Percentiles rank a stretch among this genome's conserved stretches.
Evolutionary conservation across 64 coral and sea anemone genomes (phyloP).

Genomic region (Montipora cactus): DNA sequence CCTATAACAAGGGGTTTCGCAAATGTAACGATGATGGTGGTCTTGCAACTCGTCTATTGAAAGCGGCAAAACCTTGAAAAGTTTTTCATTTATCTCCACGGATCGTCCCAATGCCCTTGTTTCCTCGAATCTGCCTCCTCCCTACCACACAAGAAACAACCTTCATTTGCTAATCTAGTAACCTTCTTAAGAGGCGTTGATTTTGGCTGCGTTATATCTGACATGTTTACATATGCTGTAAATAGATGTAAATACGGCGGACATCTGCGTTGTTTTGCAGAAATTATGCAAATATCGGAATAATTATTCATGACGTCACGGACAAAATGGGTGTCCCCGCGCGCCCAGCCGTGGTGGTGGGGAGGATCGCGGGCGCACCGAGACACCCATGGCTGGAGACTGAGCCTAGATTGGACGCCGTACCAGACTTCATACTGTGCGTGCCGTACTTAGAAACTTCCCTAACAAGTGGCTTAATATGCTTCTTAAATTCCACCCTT

Average conservation of each 20-base stretch:
- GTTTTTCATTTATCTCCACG: no score
- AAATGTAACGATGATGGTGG: background rate
- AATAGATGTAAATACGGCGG: background rate
- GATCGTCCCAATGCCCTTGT: no score
- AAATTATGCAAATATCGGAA: background rate
- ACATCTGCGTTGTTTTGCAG: background rate
- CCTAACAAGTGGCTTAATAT: no score
- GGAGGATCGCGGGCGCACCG: no score
- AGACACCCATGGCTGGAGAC: no score
- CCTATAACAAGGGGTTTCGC: conserved; percentile 5
- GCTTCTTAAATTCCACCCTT: no score
- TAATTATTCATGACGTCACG: background rate
- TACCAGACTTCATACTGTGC: no score
- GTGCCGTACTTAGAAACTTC: no score
- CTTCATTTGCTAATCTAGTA: background rate
- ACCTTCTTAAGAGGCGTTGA: background rate
- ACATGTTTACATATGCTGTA: background rate
- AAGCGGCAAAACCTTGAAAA: no score
- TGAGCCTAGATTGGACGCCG: no score
- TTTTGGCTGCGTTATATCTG: background rate
- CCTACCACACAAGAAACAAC: background rate
- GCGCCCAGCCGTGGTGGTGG: background rate
- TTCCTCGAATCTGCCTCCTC: background rate
- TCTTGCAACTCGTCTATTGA: background rate
- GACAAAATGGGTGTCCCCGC: background rate